phyloP scores from a whole-genome alignment of 2,797 vertebrate genomes.

The Sebastolobus alascanus region DNA sequence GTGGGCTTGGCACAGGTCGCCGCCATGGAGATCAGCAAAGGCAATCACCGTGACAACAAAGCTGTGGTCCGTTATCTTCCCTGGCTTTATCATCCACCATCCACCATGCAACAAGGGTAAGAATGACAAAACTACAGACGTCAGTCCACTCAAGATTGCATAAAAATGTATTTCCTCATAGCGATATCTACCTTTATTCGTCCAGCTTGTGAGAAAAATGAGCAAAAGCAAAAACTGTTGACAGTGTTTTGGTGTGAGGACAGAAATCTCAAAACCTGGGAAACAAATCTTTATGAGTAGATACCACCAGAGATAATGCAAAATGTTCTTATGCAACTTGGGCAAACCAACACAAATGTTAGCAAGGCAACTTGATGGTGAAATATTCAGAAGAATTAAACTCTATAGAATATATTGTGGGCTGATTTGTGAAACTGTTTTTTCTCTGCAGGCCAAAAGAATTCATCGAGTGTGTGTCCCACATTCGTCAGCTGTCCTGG shows the following conservation, averaged over 20 bases:
- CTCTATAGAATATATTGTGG: background rate
- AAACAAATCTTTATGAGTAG: background rate
- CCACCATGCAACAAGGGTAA: constrained; percentile 99
- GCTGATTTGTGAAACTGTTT: constrained; percentile 12
- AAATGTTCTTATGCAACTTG: background rate
- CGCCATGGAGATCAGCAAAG: constrained; percentile 98
- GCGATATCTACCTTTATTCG: background rate
- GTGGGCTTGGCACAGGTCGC: constrained; percentile 98
- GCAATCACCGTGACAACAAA: constrained; percentile 98
- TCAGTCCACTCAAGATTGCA: background rate
- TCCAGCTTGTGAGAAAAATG: background rate
- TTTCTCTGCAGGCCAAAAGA: constrained; percentile 92
- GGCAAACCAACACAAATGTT: background rate
- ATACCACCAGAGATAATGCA: background rate
- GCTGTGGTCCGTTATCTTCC: constrained; percentile 96
- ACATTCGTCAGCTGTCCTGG: constrained; percentile 98
- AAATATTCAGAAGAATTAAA: background rate
- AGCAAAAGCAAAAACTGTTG: background rate
- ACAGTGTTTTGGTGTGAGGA: background rate
- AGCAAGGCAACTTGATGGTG: background rate
- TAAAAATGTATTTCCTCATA: background rate
- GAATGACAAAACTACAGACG: constrained; percentile 23
- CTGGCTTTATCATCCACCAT: constrained; percentile 98
- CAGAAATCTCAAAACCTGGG: background rate
- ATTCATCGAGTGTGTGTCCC: constrained; percentile 98